Evolutionary conservation across 2,888 invertebrate genomes (phyloP), one percentile per base, ranked within the genome.

Genomic region (Drosophila mulleri): DNA sequence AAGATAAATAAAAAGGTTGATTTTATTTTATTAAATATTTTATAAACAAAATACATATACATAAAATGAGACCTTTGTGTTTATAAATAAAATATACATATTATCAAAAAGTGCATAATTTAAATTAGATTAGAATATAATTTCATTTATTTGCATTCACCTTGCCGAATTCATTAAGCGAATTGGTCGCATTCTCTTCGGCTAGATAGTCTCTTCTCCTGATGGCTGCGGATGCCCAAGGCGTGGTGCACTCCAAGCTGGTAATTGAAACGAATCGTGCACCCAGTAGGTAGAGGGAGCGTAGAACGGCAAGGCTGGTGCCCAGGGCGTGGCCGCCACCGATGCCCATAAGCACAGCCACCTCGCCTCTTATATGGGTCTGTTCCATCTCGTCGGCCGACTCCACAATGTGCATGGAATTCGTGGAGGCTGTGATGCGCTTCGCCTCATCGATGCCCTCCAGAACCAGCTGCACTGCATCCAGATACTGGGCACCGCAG

Each of bases 251-350:
- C 84, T 94, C 95, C 53, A 91, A 72, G 85, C 95, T 95, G 0
- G 95, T 95, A 14, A 96, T 91, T 2, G 95, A 95, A 91, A 96
- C 94, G 83, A 95, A 94, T 37, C 96, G 93, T 18, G 95, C 95
- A 11, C 96, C 96, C 7, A 96, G 92, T 58, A 94, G 93, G 90
- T 95, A 95, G 88, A 95, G 95, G 86, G 95, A 95, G 18, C 96
- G 93, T 7, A 96, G 93, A 3, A 95, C 95, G 2, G 95, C 95
- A 83, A 96, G 93, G 66, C 95, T 95, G 62, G 95, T 95, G 68
- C 95, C 95, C 50, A 96, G 94, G 18, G 95, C 94, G 91, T 96
- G 96, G 0, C 96, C 96, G 9, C 96, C 95, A 80, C 95, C 95
- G 39, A 96, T 93, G 4, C 93, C 96, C 61, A 96, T 94, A 48